Evolutionary conservation across 2,888 invertebrate species (phyloP), one percentile per base, ranked within the genome.

Genomic region (Thecocarcelia acutangulata): DNA sequence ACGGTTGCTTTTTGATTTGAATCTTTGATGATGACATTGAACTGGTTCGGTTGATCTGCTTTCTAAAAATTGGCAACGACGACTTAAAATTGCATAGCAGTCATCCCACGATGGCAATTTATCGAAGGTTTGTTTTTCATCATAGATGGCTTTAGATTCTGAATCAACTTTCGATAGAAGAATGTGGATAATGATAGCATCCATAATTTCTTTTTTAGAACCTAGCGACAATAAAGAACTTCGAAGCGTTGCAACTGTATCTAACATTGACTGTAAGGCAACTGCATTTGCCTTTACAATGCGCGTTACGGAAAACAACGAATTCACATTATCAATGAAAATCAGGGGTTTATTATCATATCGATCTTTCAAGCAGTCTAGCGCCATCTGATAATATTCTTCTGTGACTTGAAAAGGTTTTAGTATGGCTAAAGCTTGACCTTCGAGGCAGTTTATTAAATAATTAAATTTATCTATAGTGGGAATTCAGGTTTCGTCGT

Each of bases 1-100:
- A 8, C 21, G 70, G 37, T 24, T 59, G 37, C n/a, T 21, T 24
- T 21, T 48, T 33, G 17, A n/a, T 59, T 11, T 58, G 21, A 28
- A 28, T 37, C 15, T 56, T n/a, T 46, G 15, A 46, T 42, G 46
- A 6, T 44, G 28, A 28, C 6, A 6, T 3, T 28, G 28, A 28
- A 28, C 28, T 5, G 12, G 12, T 33, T 58, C 46, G 46, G 15
- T 44, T 6, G 42, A 28, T 4, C 19, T 56, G 12, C 69, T 56
- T 44, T 74, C 56, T 4, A 74, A 21, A 56, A 74, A 64, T 48
- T 74, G 74, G n/a, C 74, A 74, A n/a, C 69, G 42, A 28, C 56
- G 54, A 42, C 56, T 69, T 15, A 69, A n/a, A 56, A 69, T 56
- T 4, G 42, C 15, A 17, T 46, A 28, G 17, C 44, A 69, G n/a